Evolutionary conservation across 53 echinoderm and acorn worm species (phyloP).

Genomic region (Hippasteria phrygiana): DNA sequence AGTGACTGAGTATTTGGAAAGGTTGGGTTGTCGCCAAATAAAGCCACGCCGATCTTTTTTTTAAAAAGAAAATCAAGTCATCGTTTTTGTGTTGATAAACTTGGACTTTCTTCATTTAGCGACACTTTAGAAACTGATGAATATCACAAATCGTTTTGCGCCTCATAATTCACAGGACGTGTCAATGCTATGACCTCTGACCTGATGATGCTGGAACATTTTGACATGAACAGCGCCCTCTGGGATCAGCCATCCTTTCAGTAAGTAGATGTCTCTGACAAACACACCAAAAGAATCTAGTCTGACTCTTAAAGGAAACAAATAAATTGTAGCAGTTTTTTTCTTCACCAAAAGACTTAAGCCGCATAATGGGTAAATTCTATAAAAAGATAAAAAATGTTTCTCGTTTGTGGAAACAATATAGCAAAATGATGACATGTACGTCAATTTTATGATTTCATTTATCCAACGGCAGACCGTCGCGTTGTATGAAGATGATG

Average conservation of each 20-base stretch:
- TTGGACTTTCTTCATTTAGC: not conserved
- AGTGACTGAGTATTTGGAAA: not conserved
- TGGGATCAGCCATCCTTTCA: constrained; percentile 58
- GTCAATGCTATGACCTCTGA: constrained; percentile 74
- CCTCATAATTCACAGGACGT: constrained; percentile 31
- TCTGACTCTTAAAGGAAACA: not conserved
- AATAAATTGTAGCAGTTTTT: too few species aligned
- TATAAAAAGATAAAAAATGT: too few species aligned
- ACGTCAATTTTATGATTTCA: not conserved
- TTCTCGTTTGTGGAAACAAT: too few species aligned
- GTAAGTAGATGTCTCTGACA: constrained; percentile 61
- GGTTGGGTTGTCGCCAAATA: not conserved
- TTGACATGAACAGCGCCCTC: constrained; percentile 62
- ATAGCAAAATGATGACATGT: too few species aligned
- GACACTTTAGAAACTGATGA: too few species aligned
- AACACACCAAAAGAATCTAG: not conserved
- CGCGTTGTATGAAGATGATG: constrained; percentile 60
- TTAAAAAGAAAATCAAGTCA: too few species aligned
- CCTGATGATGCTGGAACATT: constrained; percentile 65
- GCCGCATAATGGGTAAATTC: too few species aligned
- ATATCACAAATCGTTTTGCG: not conserved
- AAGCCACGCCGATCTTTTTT: not conserved
- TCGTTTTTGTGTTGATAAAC: not conserved
- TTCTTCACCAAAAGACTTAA: too few species aligned
- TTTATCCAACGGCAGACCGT: constrained; percentile 17